Evolutionary conservation across 2,888 invertebrate genomes (phyloP), one percentile per base, ranked within the genome.

Genomic region (Eristalinus sepulchralis): DNA sequence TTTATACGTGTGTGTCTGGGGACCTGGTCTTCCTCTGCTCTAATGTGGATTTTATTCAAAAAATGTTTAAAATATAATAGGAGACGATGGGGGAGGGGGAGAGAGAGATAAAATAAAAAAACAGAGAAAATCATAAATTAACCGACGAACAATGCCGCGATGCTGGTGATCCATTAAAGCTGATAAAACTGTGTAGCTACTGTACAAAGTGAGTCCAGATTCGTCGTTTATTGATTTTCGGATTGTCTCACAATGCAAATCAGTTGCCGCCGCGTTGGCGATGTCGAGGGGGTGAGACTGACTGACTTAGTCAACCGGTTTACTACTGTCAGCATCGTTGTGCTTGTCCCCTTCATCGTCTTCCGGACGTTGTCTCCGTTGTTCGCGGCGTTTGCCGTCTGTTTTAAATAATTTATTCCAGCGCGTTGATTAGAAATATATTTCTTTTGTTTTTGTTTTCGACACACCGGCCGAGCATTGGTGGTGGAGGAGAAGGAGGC

Each of bases 161-260:
- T 47, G 75, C 60, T 83, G 83, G 86, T 86, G 83, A 86, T 86
- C 78, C 83, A 86, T 83, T 86, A 83, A 83, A 79, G 34, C 83
- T 79, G 83, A 86, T 86, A 83, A 86, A 78, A 86, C 62, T 70
- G 64, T 67, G 78, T 66, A 79, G 86, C 86, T 86, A 86, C 86
- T 83, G 86, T 86, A 86, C 70, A 83, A 78, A 66, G 72, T 79
- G 73, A 86, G 64, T 72, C 59, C 57, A 63, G 86, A 75, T 78
- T 75, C 78, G 47, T 47, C 47, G 71, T 83, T 83, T 86, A 86
- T 86, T 83, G 83, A 83, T 83, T 86, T 76, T 70, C 59, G 62
- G 78, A 86, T 79, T 86, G 86, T 78, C 75, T 71, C 71, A 67
- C 60, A 53, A 86, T 86, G 86, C 83, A 86, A 83, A 86, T 86